These are phyloP conservation scores for Eugnorisma glareosa DNA, from an alignment of 2,888 invertebrate species.

Conservation along the genomic window DNA sequence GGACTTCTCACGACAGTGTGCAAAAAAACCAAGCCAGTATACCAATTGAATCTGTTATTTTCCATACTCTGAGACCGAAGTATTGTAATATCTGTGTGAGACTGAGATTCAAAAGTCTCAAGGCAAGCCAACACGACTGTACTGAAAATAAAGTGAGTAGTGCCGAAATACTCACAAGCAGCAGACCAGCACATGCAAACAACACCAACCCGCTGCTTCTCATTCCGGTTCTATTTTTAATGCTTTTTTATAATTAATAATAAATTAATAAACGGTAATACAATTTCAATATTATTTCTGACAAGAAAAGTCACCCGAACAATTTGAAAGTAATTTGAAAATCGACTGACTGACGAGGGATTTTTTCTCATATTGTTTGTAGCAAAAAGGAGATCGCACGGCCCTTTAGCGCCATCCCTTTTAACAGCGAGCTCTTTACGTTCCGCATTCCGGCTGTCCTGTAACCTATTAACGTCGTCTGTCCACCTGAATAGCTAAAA, in stretches of 20 bases:
- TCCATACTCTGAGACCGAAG: neutral
- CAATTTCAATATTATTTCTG: conserved; percentile 59
- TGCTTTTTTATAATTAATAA: conserved; percentile 62
- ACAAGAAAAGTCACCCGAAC: conserved; percentile 62
- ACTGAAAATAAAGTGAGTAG: neutral
- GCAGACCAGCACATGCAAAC: conserved; percentile 83
- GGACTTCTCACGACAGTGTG: neutral
- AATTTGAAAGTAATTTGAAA: conserved; percentile 68
- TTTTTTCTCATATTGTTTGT: conserved; percentile 23
- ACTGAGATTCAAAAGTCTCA: neutral
- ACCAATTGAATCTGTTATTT: neutral
- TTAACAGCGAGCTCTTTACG: neutral
- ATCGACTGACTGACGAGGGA: conserved; percentile 45
- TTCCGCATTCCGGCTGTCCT: neutral
- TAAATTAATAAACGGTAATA: conserved; percentile 55
- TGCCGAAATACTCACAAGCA: conserved; percentile 77
- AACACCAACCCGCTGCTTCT: conserved; percentile 82
- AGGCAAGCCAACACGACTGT: neutral
- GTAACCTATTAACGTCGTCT: neutral
- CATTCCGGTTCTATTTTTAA: conserved; percentile 74
- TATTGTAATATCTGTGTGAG: no score
- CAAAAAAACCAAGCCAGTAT: neutral
- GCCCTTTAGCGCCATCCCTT: neutral
- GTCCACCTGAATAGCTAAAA: neutral
- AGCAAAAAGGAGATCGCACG: conserved; percentile 35